Base-by-base conservation (phyloP, 2,888 invertebrate species). In the Diaperis boleti region DNA sequence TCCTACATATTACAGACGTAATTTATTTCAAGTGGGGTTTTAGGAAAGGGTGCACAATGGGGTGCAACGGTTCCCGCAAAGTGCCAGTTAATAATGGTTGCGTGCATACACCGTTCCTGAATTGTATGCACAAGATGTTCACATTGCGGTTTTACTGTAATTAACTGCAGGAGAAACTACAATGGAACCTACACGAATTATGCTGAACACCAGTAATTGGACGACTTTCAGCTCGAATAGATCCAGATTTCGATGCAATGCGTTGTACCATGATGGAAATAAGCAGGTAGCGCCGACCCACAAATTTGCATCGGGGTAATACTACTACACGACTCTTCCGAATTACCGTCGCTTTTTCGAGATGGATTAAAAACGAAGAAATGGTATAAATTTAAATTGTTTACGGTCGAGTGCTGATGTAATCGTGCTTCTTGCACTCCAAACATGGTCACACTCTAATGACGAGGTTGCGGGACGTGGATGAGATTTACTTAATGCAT, bases 121-220 rank as follows among this genome's bases (percentile, higher is more conserved):
- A 65, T 47, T 62, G 68, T 69, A 69, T 66, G 39, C 59, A 65
- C 70, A 70, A 70, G 67, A 67, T 70, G 70, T 66, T 70, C 66
- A 63, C 64, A 35, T 70, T 69, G 69, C 63, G 67, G 69, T 68
- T 66, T 61, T 61, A 49, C 55, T 26, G 61, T 68, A 68, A 69
- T 68, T 68, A 64, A 68, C 54, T 64, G 44, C 49, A 57, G 57
- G 31, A 47, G 29, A 54, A 52, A 55, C 54, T 37, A 61, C 55
- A 64, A 57, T 64, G 37, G 59, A 57, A 37, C 37, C 41, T 42
- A 33, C 56, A 54, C 57, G 50, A 49, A 62, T 62, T 62, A 57
- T 54, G 14, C 35, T 22, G 44, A 52, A 45, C 47, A 41, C 49
- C 41, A 33, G 49, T 56, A 62, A 56, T 56, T 62, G 62, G 62